Evolutionary conservation across 2,888 invertebrate genomes (phyloP).

Genomic region (Hemistola chrysoprasaria): DNA sequence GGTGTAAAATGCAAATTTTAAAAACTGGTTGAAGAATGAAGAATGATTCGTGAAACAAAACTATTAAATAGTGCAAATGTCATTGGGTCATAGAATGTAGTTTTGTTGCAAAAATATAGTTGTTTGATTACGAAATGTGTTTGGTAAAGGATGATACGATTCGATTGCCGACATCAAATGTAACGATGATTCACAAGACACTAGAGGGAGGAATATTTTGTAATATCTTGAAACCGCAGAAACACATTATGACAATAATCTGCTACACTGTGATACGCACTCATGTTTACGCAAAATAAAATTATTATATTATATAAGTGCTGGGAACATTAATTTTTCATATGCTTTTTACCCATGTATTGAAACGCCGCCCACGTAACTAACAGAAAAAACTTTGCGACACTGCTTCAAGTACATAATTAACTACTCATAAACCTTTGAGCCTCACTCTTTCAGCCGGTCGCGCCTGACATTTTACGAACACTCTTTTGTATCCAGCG

Average conservation of each 20-base stretch:
- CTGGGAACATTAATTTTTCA: neutral
- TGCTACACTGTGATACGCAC: no score
- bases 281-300: no score
- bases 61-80: conserved; percentile 18
- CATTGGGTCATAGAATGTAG: conserved; percentile 21
- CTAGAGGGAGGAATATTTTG: no score
- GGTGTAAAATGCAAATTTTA: neutral
- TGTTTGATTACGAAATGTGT: conserved; percentile 11
- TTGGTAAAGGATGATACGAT: conserved; percentile 11
- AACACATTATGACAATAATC: no score
- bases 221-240: neutral
- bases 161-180: conserved; percentile 4
- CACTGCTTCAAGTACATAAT: conserved; percentile 28
- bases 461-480: conserved; percentile 64
- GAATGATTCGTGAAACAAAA: neutral
- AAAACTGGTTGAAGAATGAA: conserved; percentile 5
- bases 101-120: conserved; percentile 20
- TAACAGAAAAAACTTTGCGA: conserved; percentile 7
- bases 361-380: conserved; percentile 3
- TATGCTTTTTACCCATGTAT: neutral
- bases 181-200: conserved; percentile 1
- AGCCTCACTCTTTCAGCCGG: conserved; percentile 49
- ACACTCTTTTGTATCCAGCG: conserved; percentile 54
- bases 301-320: no score
- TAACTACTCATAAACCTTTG: conserved; percentile 46